Conservation (phyloP, 2,888 invertebrate species). For the Craniophora ligustri region DNA sequence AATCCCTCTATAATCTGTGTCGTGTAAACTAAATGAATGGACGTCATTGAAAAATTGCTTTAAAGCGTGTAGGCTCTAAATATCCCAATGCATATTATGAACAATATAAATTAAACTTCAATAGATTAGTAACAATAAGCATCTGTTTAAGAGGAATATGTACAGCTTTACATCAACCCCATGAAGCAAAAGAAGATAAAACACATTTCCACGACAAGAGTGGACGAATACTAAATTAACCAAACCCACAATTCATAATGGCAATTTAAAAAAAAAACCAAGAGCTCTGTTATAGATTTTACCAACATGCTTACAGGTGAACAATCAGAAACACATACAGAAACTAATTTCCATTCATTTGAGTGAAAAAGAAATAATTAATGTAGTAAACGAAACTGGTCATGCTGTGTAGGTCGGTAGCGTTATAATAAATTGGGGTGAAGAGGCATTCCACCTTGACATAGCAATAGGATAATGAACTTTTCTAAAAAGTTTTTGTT, state of each 20-base stretch:
- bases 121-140: conserved; percentile 47
- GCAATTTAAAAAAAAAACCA: conserved; percentile 26
- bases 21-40: conserved; percentile 25
- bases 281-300: conserved; percentile 12
- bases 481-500: no score
- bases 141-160: conserved; percentile 47
- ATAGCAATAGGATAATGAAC: conserved; percentile 31
- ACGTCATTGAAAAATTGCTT: conserved; percentile 24
- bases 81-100: conserved; percentile 26
- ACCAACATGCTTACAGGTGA: conserved; percentile 38
- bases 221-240: conserved; percentile 30
- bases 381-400: conserved; percentile 31
- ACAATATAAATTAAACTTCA: conserved; percentile 18
- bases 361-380: conserved; percentile 34
- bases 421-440: conserved; percentile 25
- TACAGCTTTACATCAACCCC: conserved; percentile 50
- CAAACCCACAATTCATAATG: conserved; percentile 36
- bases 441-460: conserved; percentile 19
- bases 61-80: conserved; percentile 29
- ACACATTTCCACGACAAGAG: conserved; percentile 22
- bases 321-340: conserved; percentile 48
- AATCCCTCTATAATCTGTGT: conserved; percentile 14
- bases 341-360: conserved; percentile 37
- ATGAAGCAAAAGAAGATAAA: conserved; percentile 35
- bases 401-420: conserved; percentile 45